Evolutionary conservation across 2,113 vertebrate species (phyloP).

Genomic region (Catharus fuscescens): DNA sequence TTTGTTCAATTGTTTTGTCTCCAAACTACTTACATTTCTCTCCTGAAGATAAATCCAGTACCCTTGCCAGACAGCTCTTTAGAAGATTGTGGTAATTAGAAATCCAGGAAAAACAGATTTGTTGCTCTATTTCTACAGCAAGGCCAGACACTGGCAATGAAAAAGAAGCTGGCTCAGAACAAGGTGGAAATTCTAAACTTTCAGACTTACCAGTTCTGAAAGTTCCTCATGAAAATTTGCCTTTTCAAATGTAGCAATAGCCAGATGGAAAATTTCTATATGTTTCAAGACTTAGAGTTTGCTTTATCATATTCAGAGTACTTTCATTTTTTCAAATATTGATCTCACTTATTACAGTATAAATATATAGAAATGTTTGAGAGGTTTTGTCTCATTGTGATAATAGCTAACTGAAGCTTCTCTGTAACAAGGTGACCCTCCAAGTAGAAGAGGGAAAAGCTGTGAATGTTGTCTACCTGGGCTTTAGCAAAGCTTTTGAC

Average conservation of each 20-base stretch:
- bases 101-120: constrained; percentile 33
- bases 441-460: neutral
- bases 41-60: constrained; percentile 20
- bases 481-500: neutral
- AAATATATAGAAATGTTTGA: neutral
- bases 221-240: neutral
- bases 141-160: constrained; percentile 5
- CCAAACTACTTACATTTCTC: constrained; percentile 34
- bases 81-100: neutral
- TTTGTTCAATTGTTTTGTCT: constrained; percentile 17
- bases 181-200: constrained; percentile 1
- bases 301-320: neutral
- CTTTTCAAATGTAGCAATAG: neutral
- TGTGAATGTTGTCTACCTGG: neutral
- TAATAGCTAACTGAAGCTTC: neutral
- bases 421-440: neutral
- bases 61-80: constrained; percentile 20
- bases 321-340: neutral
- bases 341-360: neutral
- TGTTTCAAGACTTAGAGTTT: neutral
- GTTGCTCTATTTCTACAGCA: constrained; percentile 13
- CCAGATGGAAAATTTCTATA: neutral
- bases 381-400: neutral
- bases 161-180: constrained; percentile 17
- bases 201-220: neutral